Evolutionary conservation across 2,888 invertebrate species (phyloP), one percentile per base, ranked within the genome.

Genomic region (Rotaria sp.): DNA sequence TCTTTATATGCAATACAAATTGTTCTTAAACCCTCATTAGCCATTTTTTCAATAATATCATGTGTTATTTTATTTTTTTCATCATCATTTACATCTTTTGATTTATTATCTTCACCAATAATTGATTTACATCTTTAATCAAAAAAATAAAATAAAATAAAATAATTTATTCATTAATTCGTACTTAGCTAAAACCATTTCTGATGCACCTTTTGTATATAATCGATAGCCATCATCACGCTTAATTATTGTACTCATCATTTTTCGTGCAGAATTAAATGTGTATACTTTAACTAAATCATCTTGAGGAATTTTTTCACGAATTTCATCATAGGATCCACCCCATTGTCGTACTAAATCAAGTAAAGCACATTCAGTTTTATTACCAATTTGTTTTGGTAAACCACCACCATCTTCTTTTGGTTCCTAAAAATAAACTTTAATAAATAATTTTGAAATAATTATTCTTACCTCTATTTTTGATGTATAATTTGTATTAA

Each of bases 231-330:
- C 96, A 88, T 94, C 94, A 7, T 89, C 88, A 74, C 59, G 67
- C 48, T 55, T 15, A 88, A 99, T 93, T 86, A 99, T 95, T 52
- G 99, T 98, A 89, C 96, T 96, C 99, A 99, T 99, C 90, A 96
- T 96, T 93, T 99, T 99, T 89, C 99, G 94, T 88, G 96, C 96
- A 67, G 97, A 98, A 93, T 99, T 99, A 93, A 99, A 99, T n/a
- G 99, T 99, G 90, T 91, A 92, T 38, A 92, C 91, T 88, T 88
- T 87, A 85, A 91, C 91, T 87, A 98, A 94, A 87, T 94, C 94
- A 91, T 97, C 96, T 92, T 97, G 97, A 3, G 97, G 95, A 90
- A 94, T 93, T 89, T 95, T 94, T 90, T 96, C 96, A 86, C 99
- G 94, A 88, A 97, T 93, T 1, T 94, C 94, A 91, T 97, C 96